Evolutionary conservation across 1,140 invertebrate genomes (phyloP).

Genomic region (Hylaeus volcanicus): DNA sequence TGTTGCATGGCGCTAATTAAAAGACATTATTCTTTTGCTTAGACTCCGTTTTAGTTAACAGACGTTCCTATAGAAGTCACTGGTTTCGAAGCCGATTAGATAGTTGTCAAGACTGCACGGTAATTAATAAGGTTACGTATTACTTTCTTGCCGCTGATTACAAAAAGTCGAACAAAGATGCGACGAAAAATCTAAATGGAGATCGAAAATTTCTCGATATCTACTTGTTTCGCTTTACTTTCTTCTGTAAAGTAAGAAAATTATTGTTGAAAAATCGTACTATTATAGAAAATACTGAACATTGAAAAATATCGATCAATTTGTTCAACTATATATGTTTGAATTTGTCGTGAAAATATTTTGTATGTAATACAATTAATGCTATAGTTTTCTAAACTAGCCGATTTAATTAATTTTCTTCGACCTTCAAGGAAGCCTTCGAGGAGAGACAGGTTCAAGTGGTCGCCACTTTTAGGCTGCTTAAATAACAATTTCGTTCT

Average conservation of each 20-base stretch:
- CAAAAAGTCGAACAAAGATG: not conserved
- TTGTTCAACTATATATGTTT: too few relatives aligned
- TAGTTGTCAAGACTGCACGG: not conserved
- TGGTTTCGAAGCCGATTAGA: not conserved
- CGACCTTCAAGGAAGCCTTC: too few relatives aligned
- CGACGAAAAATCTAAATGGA: not conserved
- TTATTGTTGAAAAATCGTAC: too few relatives aligned
- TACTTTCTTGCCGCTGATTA: not conserved
- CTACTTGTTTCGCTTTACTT: too few relatives aligned
- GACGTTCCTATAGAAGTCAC: not conserved
- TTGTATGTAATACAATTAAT: too few relatives aligned
- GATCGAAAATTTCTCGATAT: not conserved
- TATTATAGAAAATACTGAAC: too few relatives aligned
- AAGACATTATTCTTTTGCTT: constrained; percentile 22
- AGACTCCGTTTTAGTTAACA: constrained; percentile 9
- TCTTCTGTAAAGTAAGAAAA: too few relatives aligned
- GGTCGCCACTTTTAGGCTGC: not conserved
- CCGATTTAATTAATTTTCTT: not conserved
- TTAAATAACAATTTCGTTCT: not conserved
- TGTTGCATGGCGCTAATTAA: constrained; percentile 33
- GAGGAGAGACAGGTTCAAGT: too few relatives aligned
- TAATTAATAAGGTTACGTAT: not conserved
- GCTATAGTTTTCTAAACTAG: too few relatives aligned
- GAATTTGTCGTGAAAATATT: too few relatives aligned
- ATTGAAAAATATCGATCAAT: too few relatives aligned